Conservation (phyloP, 2,888 invertebrate species). For the Dyspetes luteomarginatus region DNA sequence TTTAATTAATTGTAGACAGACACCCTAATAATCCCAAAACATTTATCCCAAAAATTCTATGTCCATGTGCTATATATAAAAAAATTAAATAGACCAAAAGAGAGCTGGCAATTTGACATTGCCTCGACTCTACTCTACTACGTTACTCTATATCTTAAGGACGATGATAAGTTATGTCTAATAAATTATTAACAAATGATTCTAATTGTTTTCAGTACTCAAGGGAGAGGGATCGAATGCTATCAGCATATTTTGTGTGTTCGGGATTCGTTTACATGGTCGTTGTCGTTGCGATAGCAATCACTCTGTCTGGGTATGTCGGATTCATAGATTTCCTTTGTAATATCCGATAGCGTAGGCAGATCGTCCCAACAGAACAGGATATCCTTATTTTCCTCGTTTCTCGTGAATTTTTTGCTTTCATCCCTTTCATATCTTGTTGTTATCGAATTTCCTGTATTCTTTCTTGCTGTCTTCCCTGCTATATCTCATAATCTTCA, state of each 20-base stretch:
- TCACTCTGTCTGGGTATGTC: conserved; percentile 88
- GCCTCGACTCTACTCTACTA: too few relatives aligned
- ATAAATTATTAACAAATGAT: background rate
- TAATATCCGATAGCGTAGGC: conserved; percentile 10
- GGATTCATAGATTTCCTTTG: conserved; percentile 11
- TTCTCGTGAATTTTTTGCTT: background rate
- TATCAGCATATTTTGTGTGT: conserved; percentile 93
- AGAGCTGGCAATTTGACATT: too few relatives aligned
- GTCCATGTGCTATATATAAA: too few relatives aligned
- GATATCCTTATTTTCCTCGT: conserved; percentile 1
- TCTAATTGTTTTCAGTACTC: conserved; percentile 88
- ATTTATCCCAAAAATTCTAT: too few relatives aligned
- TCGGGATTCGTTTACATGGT: conserved; percentile 90
- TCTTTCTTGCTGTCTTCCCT: background rate
- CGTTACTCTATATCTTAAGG: too few relatives aligned
- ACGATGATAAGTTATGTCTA: too few relatives aligned
- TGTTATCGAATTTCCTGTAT: conserved; percentile 5
- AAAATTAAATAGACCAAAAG: too few relatives aligned
- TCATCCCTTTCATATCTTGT: background rate
- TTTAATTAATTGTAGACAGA: too few relatives aligned
- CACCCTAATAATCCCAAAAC: too few relatives aligned
- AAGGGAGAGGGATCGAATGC: conserved; percentile 93
- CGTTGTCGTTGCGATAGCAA: conserved; percentile 88
- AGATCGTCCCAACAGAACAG: background rate
- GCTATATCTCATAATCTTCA: background rate